These are phyloP conservation scores for Argyresthia goedartella DNA, from an alignment of 2,888 invertebrate species.

Conservation along the genomic window DNA sequence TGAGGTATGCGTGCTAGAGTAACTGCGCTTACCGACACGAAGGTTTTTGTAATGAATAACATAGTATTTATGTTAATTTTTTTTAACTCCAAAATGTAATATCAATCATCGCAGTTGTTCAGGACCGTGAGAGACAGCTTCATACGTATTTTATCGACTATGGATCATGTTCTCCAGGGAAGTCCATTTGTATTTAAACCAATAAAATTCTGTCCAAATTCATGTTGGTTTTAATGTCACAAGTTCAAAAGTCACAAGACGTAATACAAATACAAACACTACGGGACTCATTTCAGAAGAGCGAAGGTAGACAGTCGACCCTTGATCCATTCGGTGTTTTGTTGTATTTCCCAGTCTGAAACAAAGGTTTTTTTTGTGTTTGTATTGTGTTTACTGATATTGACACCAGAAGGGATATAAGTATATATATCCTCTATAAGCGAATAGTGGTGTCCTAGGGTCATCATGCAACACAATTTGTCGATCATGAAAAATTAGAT, in stretches of 20 bases:
- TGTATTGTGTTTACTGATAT: no score
- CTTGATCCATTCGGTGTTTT: background rate
- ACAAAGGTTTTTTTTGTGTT: background rate
- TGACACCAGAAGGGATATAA: no score
- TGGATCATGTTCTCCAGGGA: slow-evolving; percentile 36
- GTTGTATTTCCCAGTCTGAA: background rate
- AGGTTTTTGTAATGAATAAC: slow-evolving; percentile 45
- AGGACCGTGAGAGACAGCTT: slow-evolving; percentile 15
- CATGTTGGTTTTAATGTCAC: slow-evolving; percentile 27
- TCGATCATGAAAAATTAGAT: no score
- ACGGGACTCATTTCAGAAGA: background rate
- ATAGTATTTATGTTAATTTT: slow-evolving; percentile 66
- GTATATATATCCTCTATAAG: no score
- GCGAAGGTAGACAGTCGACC: background rate
- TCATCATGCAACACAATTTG: no score
- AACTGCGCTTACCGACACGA: slow-evolving; percentile 41
- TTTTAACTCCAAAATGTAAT: slow-evolving; percentile 37
- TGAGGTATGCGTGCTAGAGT: slow-evolving; percentile 29
- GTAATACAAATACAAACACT: background rate
- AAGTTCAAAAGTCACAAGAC: no score
- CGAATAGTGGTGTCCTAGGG: no score
- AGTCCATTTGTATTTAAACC: slow-evolving; percentile 57
- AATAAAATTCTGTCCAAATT: slow-evolving; percentile 62
- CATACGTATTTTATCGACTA: slow-evolving; percentile 18
- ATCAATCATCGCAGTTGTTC: slow-evolving; percentile 19